phyloP scores from a whole-genome alignment of 2,113 vertebrate genomes.

The Ctenomys sociabilis region DNA sequence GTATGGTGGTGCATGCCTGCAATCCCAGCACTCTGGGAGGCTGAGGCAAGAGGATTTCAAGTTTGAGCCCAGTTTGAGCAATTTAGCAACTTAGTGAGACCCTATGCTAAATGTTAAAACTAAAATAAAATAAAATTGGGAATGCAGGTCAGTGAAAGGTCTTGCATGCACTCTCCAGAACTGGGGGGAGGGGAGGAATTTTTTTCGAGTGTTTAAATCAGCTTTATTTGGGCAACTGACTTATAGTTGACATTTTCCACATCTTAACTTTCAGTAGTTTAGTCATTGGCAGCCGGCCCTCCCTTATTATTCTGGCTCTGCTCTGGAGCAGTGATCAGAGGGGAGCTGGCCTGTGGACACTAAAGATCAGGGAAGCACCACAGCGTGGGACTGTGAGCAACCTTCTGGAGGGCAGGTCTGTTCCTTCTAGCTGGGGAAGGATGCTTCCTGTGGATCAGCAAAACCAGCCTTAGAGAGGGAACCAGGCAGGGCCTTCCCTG shows the following conservation, averaged over 20 bases:
- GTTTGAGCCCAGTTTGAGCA: background rate
- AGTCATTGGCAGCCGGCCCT: background rate
- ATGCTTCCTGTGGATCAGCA: too few relatives aligned
- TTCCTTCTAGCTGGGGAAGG: background rate
- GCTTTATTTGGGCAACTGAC: background rate
- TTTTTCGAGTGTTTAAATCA: background rate
- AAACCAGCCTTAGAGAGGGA: background rate
- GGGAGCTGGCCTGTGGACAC: background rate
- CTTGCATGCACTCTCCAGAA: background rate
- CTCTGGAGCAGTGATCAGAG: background rate
- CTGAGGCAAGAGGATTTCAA: background rate
- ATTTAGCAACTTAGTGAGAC: background rate
- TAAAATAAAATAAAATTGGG: background rate
- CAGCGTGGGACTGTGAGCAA: background rate
- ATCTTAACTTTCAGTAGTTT: background rate
- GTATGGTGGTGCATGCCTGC: background rate
- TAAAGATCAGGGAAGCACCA: background rate
- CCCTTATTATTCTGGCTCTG: background rate
- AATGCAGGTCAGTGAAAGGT: background rate
- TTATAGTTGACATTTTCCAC: background rate
- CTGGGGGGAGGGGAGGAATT: accelerated
- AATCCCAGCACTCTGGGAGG: background rate
- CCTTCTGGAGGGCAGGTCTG: background rate
- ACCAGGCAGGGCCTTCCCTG: background rate
- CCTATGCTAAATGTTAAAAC: background rate